Base-by-base conservation (phyloP, 2,888 invertebrate species). In the Congeria kusceri region DNA sequence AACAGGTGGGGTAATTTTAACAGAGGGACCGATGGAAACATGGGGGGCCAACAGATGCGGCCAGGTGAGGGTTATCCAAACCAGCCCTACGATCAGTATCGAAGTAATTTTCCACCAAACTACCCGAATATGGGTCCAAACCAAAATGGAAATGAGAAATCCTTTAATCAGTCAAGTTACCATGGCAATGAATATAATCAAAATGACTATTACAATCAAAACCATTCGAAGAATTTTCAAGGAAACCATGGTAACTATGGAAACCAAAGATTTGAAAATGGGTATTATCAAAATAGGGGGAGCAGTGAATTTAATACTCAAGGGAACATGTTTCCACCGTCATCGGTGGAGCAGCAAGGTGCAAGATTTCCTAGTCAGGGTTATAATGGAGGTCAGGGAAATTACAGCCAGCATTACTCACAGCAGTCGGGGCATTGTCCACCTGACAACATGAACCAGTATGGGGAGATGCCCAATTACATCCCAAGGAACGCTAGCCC, bases 111-210 rank as follows among this genome's bases (percentile, higher is more conserved):
- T 65, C 80, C 67, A 29, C 62, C 66, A 44, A 57, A 57, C 32
- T 80, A 76, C 57, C 62, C 68, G 28, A 65, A 65, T 25, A 66
- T 80, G 73, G 73, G 69, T 65, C 80, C 72, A 58, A 72, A 76
- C 28, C 80, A 80, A 63, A 80, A 80, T 77, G 80, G 80, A 23
- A 72, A 73, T 1, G 80, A 77, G 15, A 80, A 80, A 59, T 61
- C 65, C n/a, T 80, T 39, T 53, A 75, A 67, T 47, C 80, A 72
- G 61, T 65, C 76, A 15, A 58, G 68, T 72, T 80, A 74, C 76
- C 83, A 80, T 73, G 76, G 78, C 4, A 79, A 83, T 72, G 76
- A 83, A 9, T 80, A 76, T 69, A 75, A 77, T 73, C 80, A 83
- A 71, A 80, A 72, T 69, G 70, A 77, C 59, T 76, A 76, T 66